These are phyloP conservation scores for Amyelois transitella DNA, from an alignment of 1,140 invertebrate species.

Conservation along the genomic window DNA sequence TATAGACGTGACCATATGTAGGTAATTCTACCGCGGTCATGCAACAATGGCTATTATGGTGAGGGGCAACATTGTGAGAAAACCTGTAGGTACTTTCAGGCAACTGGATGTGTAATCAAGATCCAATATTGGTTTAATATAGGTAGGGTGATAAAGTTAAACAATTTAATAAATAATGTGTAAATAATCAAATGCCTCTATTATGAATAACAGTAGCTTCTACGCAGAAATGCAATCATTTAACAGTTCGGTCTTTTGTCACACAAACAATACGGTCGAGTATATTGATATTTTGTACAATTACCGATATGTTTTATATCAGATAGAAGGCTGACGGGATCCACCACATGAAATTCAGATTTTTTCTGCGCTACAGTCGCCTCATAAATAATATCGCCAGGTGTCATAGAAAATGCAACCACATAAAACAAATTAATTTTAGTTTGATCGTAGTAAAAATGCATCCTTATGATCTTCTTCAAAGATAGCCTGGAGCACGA, in stretches of 20 bases:
- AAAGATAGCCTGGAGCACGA: constrained; percentile 31
- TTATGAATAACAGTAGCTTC: too few relatives aligned
- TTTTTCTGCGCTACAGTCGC: constrained; percentile 33
- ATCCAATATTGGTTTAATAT: too few relatives aligned
- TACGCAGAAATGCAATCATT: too few relatives aligned
- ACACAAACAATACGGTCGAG: constrained; percentile 56
- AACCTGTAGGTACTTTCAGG: too few relatives aligned
- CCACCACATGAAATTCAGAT: constrained; percentile 25
- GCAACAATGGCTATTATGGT: too few relatives aligned
- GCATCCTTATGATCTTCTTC: constrained; percentile 39
- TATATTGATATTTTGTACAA: constrained; percentile 31
- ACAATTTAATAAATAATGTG: too few relatives aligned
- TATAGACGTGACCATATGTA: too few relatives aligned
- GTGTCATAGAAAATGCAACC: constrained; percentile 43
- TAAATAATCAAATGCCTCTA: too few relatives aligned
- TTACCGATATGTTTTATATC: constrained; percentile 37
- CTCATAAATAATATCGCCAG: constrained; percentile 48
- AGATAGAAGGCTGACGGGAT: constrained; percentile 42
- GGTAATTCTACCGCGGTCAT: too few relatives aligned
- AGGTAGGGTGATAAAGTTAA: too few relatives aligned
- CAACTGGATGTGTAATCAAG: too few relatives aligned
- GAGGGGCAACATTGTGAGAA: too few relatives aligned
- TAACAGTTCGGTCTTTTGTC: constrained; percentile 24
- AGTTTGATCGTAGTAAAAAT: constrained; percentile 47
- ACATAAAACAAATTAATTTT: constrained; percentile 44